Conservation (phyloP, 2,113 vertebrate genomes). For the Lagopus muta region DNA sequence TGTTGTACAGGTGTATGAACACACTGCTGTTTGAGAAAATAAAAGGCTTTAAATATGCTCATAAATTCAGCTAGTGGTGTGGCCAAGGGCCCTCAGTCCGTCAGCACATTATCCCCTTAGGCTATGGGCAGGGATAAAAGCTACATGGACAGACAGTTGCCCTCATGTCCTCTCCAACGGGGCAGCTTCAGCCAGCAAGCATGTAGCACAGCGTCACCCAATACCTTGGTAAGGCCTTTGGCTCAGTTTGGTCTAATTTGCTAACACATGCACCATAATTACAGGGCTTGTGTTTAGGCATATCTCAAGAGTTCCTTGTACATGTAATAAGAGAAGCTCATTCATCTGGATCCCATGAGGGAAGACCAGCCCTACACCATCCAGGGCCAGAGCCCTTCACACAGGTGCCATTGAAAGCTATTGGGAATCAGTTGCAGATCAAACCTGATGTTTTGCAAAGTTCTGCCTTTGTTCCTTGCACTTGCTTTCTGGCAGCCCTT, state of each 20-base stretch:
- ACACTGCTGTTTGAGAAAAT: conserved; percentile 15
- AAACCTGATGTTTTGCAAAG: not conserved
- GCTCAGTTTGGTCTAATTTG: conserved; percentile 13
- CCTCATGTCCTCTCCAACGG: not conserved
- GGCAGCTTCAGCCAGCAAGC: not conserved
- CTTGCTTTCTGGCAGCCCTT: not conserved
- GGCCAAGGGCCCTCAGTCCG: not conserved
- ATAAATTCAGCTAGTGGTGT: not conserved
- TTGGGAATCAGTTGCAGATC: not conserved
- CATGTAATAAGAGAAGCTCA: not conserved
- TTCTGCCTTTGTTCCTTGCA: not conserved
- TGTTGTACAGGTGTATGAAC: conserved; percentile 41
- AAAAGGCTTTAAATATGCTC: conserved; percentile 11
- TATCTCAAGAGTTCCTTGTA: conserved; percentile 3
- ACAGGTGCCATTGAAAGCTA: not conserved
- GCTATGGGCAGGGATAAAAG: not conserved
- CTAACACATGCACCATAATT: not conserved
- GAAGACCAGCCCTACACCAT: not conserved
- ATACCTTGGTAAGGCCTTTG: not conserved
- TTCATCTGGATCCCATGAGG: not conserved
- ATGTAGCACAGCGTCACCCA: not conserved
- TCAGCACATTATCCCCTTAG: not conserved
- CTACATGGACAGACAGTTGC: not conserved
- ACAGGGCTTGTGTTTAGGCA: not conserved
- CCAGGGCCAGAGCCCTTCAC: not conserved